phyloP scores from a whole-genome alignment of 2,113 vertebrate species.

The Pampusana beccarii region DNA sequence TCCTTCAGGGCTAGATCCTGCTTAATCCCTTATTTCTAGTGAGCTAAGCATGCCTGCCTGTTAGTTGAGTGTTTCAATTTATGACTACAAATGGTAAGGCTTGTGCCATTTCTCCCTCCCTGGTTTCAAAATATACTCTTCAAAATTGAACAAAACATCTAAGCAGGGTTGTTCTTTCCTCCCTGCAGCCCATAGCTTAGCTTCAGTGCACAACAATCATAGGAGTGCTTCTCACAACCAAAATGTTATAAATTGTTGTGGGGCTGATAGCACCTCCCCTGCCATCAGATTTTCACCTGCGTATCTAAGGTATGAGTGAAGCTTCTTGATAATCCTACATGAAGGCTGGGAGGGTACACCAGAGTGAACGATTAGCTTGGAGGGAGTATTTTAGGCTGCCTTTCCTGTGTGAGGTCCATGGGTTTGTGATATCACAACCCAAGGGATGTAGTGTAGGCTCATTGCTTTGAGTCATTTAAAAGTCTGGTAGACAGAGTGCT shows the following conservation, averaged over 20 bases:
- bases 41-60: not conserved
- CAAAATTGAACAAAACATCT: not conserved
- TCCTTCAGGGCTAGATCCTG: not conserved
- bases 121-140: not conserved
- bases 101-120: not conserved
- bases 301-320: not conserved
- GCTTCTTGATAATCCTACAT: not conserved
- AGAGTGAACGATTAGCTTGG: not conserved
- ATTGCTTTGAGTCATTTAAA: not conserved
- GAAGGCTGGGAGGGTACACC: not conserved
- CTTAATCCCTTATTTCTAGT: not conserved
- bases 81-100: not conserved
- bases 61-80: not conserved
- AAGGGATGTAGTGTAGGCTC: rapidly evolving
- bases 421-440: not conserved
- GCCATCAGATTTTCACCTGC: not conserved
- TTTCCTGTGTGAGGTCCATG: not conserved
- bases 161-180: not conserved
- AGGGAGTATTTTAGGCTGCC: not conserved
- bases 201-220: not conserved
- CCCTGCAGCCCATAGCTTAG: not conserved
- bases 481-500: not conserved
- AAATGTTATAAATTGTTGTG: not conserved
- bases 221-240: not conserved
- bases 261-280: not conserved